Evolutionary conservation across 2,113 vertebrate genomes (phyloP).

Genomic region (Quiscalus mexicanus): DNA sequence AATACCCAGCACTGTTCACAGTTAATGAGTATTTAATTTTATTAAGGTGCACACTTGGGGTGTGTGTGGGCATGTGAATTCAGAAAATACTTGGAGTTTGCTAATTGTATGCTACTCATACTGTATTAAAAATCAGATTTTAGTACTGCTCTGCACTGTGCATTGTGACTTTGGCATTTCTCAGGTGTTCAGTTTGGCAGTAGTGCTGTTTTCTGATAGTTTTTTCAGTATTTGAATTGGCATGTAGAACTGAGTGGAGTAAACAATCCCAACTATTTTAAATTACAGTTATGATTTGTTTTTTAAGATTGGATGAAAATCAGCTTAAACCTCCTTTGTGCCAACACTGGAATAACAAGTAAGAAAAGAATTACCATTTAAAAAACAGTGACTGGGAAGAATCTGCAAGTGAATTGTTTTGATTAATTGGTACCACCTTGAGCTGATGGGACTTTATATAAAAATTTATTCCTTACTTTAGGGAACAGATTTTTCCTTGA

Average conservation of each 20-base stretch:
- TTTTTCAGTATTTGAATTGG: constrained; percentile 20
- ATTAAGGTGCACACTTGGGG: not conserved
- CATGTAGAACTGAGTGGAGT: not conserved
- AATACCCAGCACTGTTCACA: not conserved
- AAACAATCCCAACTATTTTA: constrained; percentile 33
- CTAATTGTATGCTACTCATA: accelerated
- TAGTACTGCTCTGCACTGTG: not conserved
- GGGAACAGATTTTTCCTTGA: not conserved
- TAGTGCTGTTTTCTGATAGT: not conserved
- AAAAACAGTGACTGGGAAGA: not conserved
- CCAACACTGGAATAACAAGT: not conserved
- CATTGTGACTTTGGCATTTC: not conserved
- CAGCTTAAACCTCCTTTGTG: constrained; percentile 21
- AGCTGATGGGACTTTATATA: not conserved
- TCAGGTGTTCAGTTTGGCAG: not conserved
- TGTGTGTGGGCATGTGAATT: not conserved
- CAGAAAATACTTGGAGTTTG: not conserved
- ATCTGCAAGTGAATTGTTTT: not conserved
- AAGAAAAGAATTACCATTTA: not conserved
- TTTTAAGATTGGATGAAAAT: constrained; percentile 33
- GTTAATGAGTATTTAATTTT: not conserved
- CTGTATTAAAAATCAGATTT: not conserved
- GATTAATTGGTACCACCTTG: not conserved
- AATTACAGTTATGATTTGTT: not conserved
- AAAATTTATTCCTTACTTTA: not conserved